These are phyloP conservation scores for Petrolisthes manimaculis DNA, from an alignment of 2,888 invertebrate species.

Conservation along the genomic window DNA sequence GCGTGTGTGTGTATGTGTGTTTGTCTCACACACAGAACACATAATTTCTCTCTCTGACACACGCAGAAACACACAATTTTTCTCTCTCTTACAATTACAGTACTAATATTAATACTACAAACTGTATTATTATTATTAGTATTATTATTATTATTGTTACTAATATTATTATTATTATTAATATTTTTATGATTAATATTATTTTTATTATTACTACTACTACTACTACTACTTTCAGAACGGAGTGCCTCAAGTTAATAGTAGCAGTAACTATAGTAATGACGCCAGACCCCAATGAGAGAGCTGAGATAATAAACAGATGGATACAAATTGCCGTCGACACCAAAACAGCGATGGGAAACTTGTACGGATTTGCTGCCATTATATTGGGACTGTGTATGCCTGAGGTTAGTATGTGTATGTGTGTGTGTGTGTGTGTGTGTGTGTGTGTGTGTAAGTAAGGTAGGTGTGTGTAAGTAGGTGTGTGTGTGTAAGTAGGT, in stretches of 20 bases:
- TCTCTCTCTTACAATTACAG: too few relatives aligned
- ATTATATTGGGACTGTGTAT: conserved; percentile 91
- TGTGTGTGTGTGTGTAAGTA: background rate
- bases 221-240: conserved; percentile 73
- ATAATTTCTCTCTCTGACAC: too few relatives aligned
- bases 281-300: conserved; percentile 73
- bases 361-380: conserved; percentile 90
- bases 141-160: too few relatives aligned
- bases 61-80: too few relatives aligned
- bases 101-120: too few relatives aligned
- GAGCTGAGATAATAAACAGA: conserved; percentile 88
- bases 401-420: conserved; percentile 81
- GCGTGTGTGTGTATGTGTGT: conserved; percentile 12
- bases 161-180: too few relatives aligned
- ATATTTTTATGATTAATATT: too few relatives aligned
- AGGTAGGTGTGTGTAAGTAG: too few relatives aligned
- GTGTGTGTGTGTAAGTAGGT: background rate
- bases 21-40: too few relatives aligned
- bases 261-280: conserved; percentile 90
- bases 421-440: too few relatives aligned
- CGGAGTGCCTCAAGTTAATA: conserved; percentile 87
- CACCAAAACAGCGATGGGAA: conserved; percentile 90
- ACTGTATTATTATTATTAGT: too few relatives aligned
- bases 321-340: conserved; percentile 95
- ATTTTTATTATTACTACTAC: too few relatives aligned